A percentile compares a stretch with the other conserved stretches of the same genome.
Evolutionary conservation across 2,113 vertebrate genomes (phyloP).

Genomic region (Gorilla gorilla): DNA sequence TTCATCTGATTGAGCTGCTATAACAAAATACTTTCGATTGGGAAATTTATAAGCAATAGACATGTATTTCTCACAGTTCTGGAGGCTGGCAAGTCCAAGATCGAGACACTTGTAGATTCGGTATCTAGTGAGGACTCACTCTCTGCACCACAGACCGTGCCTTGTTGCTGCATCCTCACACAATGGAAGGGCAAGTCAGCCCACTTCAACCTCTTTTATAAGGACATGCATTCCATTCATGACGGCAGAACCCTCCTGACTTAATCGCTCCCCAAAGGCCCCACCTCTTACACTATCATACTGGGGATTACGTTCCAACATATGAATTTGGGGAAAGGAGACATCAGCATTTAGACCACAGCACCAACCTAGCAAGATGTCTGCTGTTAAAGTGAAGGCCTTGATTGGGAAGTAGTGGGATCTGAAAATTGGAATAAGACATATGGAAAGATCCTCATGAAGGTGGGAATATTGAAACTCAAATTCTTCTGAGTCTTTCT

Average conservation of each 20-base stretch:
- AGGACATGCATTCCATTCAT: too few relatives aligned
- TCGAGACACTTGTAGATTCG: neutral
- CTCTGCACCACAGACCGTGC: neutral
- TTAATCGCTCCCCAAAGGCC: neutral
- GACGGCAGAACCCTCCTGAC: neutral
- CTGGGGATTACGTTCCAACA: neutral
- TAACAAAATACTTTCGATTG: neutral
- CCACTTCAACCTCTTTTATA: neutral
- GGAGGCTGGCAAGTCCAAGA: neutral
- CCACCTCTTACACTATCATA: neutral
- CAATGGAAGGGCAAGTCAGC: neutral
- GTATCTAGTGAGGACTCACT: too few relatives aligned
- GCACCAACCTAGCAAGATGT: neutral
- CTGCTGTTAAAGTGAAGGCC: neutral
- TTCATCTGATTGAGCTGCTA: neutral
- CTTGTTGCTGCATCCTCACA: neutral
- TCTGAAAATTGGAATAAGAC: neutral
- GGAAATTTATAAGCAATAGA: neutral
- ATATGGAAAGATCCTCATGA: neutral
- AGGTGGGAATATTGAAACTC: neutral
- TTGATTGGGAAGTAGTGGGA: neutral
- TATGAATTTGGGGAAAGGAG: neutral
- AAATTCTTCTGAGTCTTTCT: neutral
- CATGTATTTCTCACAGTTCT: neutral
- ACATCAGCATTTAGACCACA: neutral